A percentile compares a stretch with the other conserved stretches of the same genome.
Conservation (phyloP, 2,113 vertebrate genomes). For the Callopanchax toddi region DNA sequence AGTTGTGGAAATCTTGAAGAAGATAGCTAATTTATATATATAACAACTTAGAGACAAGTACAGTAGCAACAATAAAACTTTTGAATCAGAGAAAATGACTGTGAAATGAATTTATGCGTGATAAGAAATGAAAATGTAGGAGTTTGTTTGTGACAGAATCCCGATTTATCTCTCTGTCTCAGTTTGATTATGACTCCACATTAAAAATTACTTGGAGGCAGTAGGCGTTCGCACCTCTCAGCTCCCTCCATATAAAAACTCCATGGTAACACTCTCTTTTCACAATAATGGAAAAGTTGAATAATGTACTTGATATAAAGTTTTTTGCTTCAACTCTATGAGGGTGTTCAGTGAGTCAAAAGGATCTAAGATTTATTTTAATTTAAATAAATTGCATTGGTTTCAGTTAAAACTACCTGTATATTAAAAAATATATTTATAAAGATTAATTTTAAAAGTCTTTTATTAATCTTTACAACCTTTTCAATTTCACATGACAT, state of each 20-base stretch:
- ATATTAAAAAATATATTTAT: no score
- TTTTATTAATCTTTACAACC: no score
- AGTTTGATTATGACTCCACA: constrained; percentile 29
- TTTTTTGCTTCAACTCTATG: constrained; percentile 18
- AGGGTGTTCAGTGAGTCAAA: not conserved
- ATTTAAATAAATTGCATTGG: no score
- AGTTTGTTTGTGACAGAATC: constrained; percentile 38
- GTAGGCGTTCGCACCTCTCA: constrained; percentile 16
- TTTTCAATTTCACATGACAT: no score
- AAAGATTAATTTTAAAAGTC: no score
- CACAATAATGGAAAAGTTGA: constrained; percentile 11
- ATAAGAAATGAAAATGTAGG: constrained; percentile 27
- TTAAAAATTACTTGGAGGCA: constrained; percentile 28
- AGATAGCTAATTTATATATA: not conserved
- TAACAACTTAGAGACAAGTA: not conserved
- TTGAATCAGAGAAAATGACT: constrained; percentile 22
- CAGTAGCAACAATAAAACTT: constrained; percentile 30
- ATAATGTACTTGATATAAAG: constrained; percentile 9
- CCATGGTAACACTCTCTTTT: not conserved
- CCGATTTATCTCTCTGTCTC: constrained; percentile 31
- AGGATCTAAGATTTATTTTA: not conserved
- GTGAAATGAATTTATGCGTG: constrained; percentile 7
- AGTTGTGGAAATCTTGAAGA: constrained; percentile 17
- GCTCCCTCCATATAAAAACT: no score
- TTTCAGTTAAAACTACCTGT: no score